Conservation (phyloP, 2,797 vertebrate genomes). For the Crenichthys baileyi region DNA sequence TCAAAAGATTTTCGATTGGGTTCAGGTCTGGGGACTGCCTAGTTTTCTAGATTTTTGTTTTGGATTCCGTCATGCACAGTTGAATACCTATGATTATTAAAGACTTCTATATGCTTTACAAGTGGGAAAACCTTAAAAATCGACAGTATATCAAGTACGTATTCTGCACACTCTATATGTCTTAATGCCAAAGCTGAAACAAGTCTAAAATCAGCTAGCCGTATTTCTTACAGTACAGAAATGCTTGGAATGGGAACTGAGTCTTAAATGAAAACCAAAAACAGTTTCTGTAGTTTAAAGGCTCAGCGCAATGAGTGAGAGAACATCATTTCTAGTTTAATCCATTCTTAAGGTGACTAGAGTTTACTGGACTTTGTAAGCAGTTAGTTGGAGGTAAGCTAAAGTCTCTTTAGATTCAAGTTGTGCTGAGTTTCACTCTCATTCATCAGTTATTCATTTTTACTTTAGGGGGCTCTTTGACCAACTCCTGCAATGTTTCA, state of each 20-base stretch:
- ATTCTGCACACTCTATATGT: no score
- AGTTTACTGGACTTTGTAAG: conserved; percentile 6
- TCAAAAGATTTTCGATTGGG: no score
- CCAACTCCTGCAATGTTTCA: conserved; percentile 30
- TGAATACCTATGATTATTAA: no score
- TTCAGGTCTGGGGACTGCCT: no score
- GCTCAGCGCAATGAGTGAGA: neutral
- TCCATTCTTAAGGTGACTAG: neutral
- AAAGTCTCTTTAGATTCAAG: neutral
- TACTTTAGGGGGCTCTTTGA: conserved; percentile 15
- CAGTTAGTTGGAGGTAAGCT: neutral
- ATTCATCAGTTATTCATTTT: conserved; percentile 7
- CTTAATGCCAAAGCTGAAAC: neutral
- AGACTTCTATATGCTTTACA: no score
- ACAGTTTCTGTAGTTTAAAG: neutral
- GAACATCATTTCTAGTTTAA: neutral
- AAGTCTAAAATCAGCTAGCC: no score
- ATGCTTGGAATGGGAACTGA: neutral
- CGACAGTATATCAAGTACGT: no score
- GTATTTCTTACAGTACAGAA: neutral
- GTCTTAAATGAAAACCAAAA: neutral
- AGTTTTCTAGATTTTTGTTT: no score
- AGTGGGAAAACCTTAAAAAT: no score
- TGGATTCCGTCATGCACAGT: no score
- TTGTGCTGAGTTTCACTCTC: neutral